Base-by-base conservation (phyloP, 2,888 invertebrate species). In the Drosophila paracracens region DNA sequence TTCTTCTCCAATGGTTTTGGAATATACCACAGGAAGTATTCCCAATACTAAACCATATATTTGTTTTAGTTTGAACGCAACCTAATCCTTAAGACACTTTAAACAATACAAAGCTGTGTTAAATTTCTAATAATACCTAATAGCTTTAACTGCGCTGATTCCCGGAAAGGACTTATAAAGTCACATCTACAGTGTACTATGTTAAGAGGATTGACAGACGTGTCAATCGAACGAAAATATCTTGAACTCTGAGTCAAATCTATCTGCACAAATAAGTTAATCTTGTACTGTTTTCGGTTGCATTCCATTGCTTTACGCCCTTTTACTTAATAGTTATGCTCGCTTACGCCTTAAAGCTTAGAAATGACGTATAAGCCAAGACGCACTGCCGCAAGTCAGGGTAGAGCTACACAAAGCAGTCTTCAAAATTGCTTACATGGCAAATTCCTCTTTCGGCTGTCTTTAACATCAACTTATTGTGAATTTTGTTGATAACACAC, bases 391-490 rank as follows among this genome's bases (percentile, higher is more conserved):
- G 33, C 63, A 58, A 72, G 48, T 58, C 65, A 65, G 53, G 61
- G 31, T 40, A 2, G 38, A n/a, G 6, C 46, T 56, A 68, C 62
- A 57, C 58, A 59, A 70, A 85, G 68, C 60, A 66, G 66, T 73
- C 70, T 73, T 72, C 66, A 75, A 83, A 76, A 89, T 77, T 88
- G 88, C 89, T 85, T 72, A 88, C 86, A 75, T 77, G 70, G 83
- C 90, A 88, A 83, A 89, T 85, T 83, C 88, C 69, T 89, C 81
- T 73, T 66, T 64, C 69, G 70, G 78, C 88, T 85, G 85, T 85
- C 90, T 90, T 87, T 89, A 89, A 90, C 90, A 90, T 87, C 84
- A 89, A 81, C 90, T 84, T 89, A 89, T 85, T 85, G 88, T 88
- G 83, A 89, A 90, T 90, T 86, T 90, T 81, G 78, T 78, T 88